Percentiles rank a stretch among this genome's conserved stretches.
Conservation (phyloP, 1,140 invertebrate genomes). For the Vanessa atalanta region DNA sequence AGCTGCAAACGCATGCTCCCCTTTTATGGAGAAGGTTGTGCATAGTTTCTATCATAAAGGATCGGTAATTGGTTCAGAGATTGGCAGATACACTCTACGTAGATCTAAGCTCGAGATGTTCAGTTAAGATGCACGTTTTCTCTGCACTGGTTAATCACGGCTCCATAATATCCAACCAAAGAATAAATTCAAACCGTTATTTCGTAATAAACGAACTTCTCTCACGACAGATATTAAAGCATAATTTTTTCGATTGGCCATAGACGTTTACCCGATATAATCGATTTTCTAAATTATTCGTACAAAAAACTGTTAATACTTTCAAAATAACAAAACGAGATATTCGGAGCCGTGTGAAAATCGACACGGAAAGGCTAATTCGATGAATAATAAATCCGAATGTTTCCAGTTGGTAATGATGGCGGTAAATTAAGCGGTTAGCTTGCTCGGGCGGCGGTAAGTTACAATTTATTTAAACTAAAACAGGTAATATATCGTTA, state of each 20-base stretch:
- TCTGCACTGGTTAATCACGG: neutral
- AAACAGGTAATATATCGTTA: too few relatives aligned
- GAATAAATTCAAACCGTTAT: neutral
- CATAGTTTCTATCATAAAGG: too few relatives aligned
- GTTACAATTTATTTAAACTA: neutral
- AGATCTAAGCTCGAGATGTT: too few relatives aligned
- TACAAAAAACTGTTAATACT: conserved; percentile 19
- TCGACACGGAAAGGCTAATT: conserved; percentile 12
- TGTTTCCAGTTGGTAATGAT: conserved; percentile 1
- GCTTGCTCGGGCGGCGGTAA: neutral
- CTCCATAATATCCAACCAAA: too few relatives aligned
- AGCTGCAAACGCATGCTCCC: too few relatives aligned
- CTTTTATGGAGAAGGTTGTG: too few relatives aligned
- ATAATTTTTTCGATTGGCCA: conserved; percentile 2
- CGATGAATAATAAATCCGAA: conserved; percentile 14
- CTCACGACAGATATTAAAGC: conserved; percentile 15
- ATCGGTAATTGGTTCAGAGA: too few relatives aligned
- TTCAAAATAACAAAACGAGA: conserved; percentile 23
- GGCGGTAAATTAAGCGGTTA: neutral
- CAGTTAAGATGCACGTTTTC: too few relatives aligned
- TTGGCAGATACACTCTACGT: too few relatives aligned
- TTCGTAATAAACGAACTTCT: neutral
- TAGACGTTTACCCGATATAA: conserved; percentile 10
- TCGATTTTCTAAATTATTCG: conserved; percentile 24
- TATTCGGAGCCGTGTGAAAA: conserved; percentile 21